A percentile compares a stretch with the other conserved stretches of the same genome.
Conservation (phyloP, 2,888 invertebrate genomes). For the Lasius platythorax region DNA sequence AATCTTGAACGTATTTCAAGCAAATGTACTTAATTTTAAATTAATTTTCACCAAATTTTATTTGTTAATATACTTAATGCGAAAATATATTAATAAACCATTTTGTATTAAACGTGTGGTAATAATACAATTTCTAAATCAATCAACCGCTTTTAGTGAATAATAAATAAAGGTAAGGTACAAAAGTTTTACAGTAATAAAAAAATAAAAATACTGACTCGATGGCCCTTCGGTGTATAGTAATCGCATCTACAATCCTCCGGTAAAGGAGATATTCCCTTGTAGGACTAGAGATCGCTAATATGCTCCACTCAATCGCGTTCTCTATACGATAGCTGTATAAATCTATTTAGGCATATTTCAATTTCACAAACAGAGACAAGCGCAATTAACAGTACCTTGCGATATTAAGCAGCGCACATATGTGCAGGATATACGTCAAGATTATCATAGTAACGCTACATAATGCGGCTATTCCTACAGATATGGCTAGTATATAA, state of each 20-base stretch:
- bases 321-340: conserved; percentile 28
- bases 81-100: not conserved
- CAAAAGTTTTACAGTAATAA: not conserved
- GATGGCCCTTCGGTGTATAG: conserved; percentile 9
- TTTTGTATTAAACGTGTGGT: not conserved
- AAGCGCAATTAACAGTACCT: conserved; percentile 2
- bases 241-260: not conserved
- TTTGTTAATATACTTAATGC: not conserved
- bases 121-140: not conserved
- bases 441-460: not conserved
- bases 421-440: not conserved
- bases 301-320: not conserved
- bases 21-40: not conserved
- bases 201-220: conserved; percentile 14
- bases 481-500: not conserved
- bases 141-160: not conserved
- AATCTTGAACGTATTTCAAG: not conserved
- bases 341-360: not conserved
- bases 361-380: not conserved
- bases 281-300: not conserved
- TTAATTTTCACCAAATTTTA: not conserved
- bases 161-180: not conserved
- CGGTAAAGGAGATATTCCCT: not conserved
- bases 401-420: conserved; percentile 21
- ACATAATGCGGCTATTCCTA: not conserved